Evolutionary conservation across 2,888 invertebrate genomes (phyloP), one percentile per base, ranked within the genome.

Genomic region (Branchipolynoe longqiensis): DNA sequence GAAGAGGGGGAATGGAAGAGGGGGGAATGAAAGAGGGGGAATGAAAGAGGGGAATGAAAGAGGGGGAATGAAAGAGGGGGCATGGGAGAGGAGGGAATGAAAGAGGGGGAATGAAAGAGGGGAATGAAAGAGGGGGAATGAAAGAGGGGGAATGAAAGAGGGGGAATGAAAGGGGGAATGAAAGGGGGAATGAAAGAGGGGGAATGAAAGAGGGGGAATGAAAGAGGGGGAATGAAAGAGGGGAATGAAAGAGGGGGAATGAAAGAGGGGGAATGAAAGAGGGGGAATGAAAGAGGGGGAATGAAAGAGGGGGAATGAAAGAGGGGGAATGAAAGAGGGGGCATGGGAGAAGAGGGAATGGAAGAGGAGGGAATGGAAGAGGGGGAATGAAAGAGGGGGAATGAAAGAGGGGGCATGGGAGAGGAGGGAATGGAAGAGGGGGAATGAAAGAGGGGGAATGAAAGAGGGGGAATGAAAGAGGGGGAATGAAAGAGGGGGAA

Each of bases 401-500:
- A 6, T 8, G 62, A 62, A 8, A 48, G 48, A 48, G 48, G 18
- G 48, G 18, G 62, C 8, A 22, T 14, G 25, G n/a, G 62, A 22
- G 18, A 18, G 18, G 48, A 48, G 48, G 18, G 48, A 48, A 18
- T 12, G 48, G 18, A 18, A 48, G 48, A 48, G 48, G 18, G 48
- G 18, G 48, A 48, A 18, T 12, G 48, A 48, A 18, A 48, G 48
- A 48, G 48, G 18, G 54, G 48, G 28, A 28, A 48, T 8, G 40
- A 48, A 28, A n/a, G 82, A 81, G 54, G 14, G 56, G 14, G n/a
- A n/a, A 28, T 8, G 56, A 31, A 6, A 81, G 82, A 81, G 12
- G 14, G 54, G 14, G 4, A 31, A 18, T 48, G 6, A 38, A 28
- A 48, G 12, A 81, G 31, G n/a, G 6, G 28, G 54, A 25, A 6